These are phyloP conservation scores for Parapristionchus giblindavisi DNA, from an alignment of 2,888 invertebrate genomes.

Conservation along the genomic window DNA sequence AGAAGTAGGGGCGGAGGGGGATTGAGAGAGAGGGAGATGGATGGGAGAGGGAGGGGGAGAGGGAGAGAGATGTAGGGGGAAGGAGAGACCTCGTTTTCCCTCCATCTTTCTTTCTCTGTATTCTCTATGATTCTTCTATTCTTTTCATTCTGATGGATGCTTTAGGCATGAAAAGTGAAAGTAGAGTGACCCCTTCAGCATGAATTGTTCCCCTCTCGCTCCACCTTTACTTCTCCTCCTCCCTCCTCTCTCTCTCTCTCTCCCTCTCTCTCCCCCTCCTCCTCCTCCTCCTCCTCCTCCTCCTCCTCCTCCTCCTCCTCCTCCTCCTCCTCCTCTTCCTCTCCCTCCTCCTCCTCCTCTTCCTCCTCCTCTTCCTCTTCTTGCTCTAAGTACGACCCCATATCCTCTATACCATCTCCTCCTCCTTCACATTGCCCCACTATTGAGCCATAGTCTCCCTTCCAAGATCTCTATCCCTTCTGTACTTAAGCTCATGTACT, in stretches of 20 bases:
- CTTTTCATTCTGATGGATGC: background rate
- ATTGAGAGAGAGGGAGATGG: no score
- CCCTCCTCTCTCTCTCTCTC: background rate
- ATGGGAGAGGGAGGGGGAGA: no score
- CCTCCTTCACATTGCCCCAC: background rate
- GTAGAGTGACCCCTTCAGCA: conserved; percentile 21
- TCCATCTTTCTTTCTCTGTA: background rate
- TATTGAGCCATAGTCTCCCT: background rate
- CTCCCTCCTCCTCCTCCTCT: no score
- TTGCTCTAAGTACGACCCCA: background rate
- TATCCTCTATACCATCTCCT: background rate
- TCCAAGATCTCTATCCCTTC: no score
- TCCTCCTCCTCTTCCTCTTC: background rate
- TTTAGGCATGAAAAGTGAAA: conserved; percentile 24
- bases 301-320: conserved; percentile 8
- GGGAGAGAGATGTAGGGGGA: no score
- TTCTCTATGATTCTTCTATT: background rate
- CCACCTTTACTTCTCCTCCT: background rate
- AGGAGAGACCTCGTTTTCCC: conserved; percentile 6
- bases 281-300: background rate
- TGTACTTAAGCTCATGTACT: no score
- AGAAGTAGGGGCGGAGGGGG: no score
- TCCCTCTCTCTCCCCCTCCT: conserved; percentile 18
- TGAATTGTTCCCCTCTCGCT: conserved; percentile 11
- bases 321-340: no score